Evolutionary conservation across 2,888 invertebrate genomes (phyloP).

Genomic region (Serrognathus titanus): DNA sequence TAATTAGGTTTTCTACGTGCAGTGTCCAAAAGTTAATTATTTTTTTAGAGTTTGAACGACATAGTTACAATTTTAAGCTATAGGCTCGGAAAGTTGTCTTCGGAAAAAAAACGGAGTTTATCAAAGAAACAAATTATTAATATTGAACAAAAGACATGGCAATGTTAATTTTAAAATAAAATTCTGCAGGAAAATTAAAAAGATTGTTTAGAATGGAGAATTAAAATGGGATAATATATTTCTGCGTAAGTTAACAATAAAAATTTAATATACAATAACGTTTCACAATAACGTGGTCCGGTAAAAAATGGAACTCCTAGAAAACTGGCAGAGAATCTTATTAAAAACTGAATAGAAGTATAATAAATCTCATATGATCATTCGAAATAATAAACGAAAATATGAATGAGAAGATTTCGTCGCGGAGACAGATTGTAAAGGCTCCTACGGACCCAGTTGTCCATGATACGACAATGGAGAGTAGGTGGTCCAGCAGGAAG

Average conservation of each 20-base stretch:
- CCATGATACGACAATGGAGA: conserved; percentile 19
- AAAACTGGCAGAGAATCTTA: conserved; percentile 17
- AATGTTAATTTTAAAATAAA: no score
- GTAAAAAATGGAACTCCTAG: conserved; percentile 7
- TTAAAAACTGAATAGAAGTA: conserved; percentile 20
- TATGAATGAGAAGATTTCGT: conserved; percentile 18
- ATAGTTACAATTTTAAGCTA: no score
- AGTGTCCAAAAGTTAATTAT: no score
- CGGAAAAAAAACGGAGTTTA: no score
- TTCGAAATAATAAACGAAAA: conserved; percentile 17
- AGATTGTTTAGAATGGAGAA: no score
- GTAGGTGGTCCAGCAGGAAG: conserved; percentile 28
- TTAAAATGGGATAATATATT: neutral
- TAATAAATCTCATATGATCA: conserved; percentile 18
- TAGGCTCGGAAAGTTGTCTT: no score
- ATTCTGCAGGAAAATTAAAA: no score
- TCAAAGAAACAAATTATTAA: no score
- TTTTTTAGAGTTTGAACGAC: no score
- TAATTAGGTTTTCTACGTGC: no score
- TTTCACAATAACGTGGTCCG: neutral
- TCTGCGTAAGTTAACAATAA: neutral
- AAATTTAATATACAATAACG: neutral
- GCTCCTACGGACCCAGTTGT: conserved; percentile 14
- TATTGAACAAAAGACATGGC: no score
- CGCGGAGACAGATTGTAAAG: conserved; percentile 16